Evolutionary conservation across 2,888 invertebrate species (phyloP), one percentile per base, ranked within the genome.

Genomic region (Dolichopus griseipennis): DNA sequence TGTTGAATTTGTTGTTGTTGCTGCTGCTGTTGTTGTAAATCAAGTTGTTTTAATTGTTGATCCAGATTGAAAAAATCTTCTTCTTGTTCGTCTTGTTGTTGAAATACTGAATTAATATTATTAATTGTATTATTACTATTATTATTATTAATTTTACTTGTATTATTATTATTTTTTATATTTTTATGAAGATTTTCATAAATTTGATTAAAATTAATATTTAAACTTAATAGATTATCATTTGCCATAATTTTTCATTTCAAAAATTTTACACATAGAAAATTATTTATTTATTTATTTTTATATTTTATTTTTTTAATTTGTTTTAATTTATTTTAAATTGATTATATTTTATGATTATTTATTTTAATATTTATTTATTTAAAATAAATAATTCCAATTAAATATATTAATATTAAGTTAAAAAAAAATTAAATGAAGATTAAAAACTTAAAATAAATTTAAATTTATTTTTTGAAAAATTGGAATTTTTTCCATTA

Each of bases 1-100:
- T 12, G 52, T 52, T 52, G 66, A 65, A 69, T 61, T 52, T 62
- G 64, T 61, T 68, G 62, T 65, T 69, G 66, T 66, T 69, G 68
- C 65, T 66, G 37, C 66, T 70, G 62, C 65, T 67, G 65, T 27
- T 27, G 41, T 41, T 41, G 41, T 41, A 41, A 41, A 12, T 41
- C 41, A 41, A 41, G 41, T 41, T 41, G 66, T 66, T 69, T 62
- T 43, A 64, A 65, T 65, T 68, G 61, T 65, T 68, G 66, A 33
- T 34, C 37, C 22, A 69, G 67, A 41, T 65, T 61, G 27, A 66
- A 37, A 34, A 62, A 27, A 63, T 66, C 61, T 33, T 43, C 64
- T 68, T 68, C 20, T 68, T 65, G 66, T 33, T 66, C 64, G 63
- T 65, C 20, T 64, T 65, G 61, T 68, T 69, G 62, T 20, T 61